These are phyloP conservation scores for Anoplolepis gracilipes DNA, from an alignment of 1,140 invertebrate species.

Conservation along the genomic window DNA sequence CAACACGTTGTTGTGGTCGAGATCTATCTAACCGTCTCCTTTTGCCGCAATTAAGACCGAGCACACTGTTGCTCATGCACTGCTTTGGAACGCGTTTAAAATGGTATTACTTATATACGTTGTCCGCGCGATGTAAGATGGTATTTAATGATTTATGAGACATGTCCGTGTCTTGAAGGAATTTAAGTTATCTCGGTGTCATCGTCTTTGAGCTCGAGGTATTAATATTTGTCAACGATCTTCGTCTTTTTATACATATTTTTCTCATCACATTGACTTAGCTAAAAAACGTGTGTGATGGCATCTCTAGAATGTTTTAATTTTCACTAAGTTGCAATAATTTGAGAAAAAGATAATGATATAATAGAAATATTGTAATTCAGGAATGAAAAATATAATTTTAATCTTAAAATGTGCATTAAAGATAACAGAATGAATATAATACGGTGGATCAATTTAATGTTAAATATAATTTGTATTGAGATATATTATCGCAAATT, in stretches of 20 bases:
- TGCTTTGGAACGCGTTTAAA: slow-evolving; percentile 38
- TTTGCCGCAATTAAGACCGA: slow-evolving; percentile 51
- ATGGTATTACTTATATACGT: slow-evolving; percentile 1
- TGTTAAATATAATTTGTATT: slow-evolving; percentile 2
- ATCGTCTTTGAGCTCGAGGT: slow-evolving; percentile 7
- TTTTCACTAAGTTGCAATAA: slow-evolving; percentile 2
- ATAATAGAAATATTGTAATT: not conserved
- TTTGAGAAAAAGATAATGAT: not conserved
- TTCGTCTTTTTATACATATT: not conserved
- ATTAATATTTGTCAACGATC: not conserved
- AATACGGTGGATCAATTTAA: not conserved
- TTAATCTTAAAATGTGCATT: not conserved
- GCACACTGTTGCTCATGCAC: slow-evolving; percentile 7
- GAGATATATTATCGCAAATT: not conserved
- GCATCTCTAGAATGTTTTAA: not conserved
- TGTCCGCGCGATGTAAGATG: not conserved
- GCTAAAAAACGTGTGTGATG: not conserved
- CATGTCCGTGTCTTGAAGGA: not conserved
- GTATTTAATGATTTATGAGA: slow-evolving; percentile 9
- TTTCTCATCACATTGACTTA: not conserved
- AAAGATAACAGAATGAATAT: not conserved
- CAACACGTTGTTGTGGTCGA: slow-evolving; percentile 51
- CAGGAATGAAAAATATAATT: not conserved
- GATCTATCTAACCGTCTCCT: slow-evolving; percentile 35
- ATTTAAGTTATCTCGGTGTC: not conserved